Evolutionary conservation across 2,888 invertebrate species (phyloP), one percentile per base, ranked within the genome.

Genomic region (Zaprionus lineosus): DNA sequence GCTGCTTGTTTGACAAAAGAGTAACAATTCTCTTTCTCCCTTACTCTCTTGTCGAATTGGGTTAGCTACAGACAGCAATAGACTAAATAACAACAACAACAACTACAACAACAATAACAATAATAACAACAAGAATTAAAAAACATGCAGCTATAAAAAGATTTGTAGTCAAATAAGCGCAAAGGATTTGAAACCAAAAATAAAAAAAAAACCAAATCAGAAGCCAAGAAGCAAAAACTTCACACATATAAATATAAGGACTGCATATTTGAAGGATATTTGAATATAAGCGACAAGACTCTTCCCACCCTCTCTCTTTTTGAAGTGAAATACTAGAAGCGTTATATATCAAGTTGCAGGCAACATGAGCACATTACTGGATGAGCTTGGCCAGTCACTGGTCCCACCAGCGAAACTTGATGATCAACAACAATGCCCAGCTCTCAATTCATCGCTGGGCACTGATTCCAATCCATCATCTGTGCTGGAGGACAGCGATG

Each of bases 401-500:
- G 26, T 15, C 15, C 12, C 66, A 24, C 41, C 47, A 39, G 2
- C 41, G 14, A 43, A n/a, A n/a, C n/a, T 50, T 19, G 71, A 58
- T 28, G 72, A 68, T 2, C 44, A 58, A 24, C 28, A 29, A 14
- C 31, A 37, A 29, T 53, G 46, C 6, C 8, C 19, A 14, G 19
- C 53, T 21, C 6, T 68, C 19, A 34, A n/a, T 6, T 39, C 69
- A 11, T 56, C 74, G 2, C 41, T 70, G 9, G 64, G 74, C 24
- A 77, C 76, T 47, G 76, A 81, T 36, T 67, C 81, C 18, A 73
- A 53, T 33, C 29, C 44, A 36, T 56, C 69, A 12, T 60, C 77
- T 9, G 56, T 68, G 24, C 51, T 72, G 34, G 78, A 77, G 33
- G 82, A 79, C 39, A 69, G 59, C 15, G 75, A 82, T 46, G 78